A percentile compares a stretch with the other conserved stretches of the same genome.
Evolutionary conservation across 2,888 invertebrate genomes (phyloP).

Genomic region (Drosophila anceps): DNA sequence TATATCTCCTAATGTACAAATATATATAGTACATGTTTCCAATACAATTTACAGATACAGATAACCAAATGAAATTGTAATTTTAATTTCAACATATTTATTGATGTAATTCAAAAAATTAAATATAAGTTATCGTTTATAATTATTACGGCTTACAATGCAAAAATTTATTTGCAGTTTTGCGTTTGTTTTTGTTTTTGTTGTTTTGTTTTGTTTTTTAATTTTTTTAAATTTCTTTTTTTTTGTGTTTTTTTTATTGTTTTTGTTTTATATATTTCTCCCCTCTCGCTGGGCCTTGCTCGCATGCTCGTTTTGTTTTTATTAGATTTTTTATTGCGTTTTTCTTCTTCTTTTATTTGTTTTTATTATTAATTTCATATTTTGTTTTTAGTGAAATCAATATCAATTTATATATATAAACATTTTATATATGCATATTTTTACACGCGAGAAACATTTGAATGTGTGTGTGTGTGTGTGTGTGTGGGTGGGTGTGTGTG

Average conservation of each 20-base stretch:
- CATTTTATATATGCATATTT: slow-evolving; percentile 28
- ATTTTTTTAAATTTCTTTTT: slow-evolving; percentile 23
- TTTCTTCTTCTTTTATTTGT: slow-evolving; percentile 10
- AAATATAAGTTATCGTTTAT: slow-evolving; percentile 77
- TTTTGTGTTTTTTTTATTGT: slow-evolving; percentile 17
- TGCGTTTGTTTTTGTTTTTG: slow-evolving; percentile 46
- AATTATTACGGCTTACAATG: slow-evolving; percentile 78
- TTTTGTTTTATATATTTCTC: slow-evolving; percentile 24
- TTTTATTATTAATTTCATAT: slow-evolving; percentile 27
- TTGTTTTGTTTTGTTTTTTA: slow-evolving; percentile 23
- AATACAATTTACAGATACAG: no score
- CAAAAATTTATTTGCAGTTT: slow-evolving; percentile 82
- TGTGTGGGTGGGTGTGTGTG: slow-evolving; percentile 37
- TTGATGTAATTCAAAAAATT: slow-evolving; percentile 84
- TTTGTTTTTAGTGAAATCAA: slow-evolving; percentile 28
- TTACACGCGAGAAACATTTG: slow-evolving; percentile 36
- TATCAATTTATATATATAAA: slow-evolving; percentile 28
- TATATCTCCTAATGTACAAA: no score
- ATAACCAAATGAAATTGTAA: not conserved
- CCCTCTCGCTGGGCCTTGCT: slow-evolving; percentile 48
- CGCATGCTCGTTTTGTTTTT: slow-evolving; percentile 22
- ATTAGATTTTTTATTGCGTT: slow-evolving; percentile 49
- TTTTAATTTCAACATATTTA: slow-evolving; percentile 83
- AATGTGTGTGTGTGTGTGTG: slow-evolving; percentile 32
- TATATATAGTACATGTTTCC: no score